Conservation (phyloP, 2,113 vertebrate genomes). For the Neogobius melanostomus region DNA sequence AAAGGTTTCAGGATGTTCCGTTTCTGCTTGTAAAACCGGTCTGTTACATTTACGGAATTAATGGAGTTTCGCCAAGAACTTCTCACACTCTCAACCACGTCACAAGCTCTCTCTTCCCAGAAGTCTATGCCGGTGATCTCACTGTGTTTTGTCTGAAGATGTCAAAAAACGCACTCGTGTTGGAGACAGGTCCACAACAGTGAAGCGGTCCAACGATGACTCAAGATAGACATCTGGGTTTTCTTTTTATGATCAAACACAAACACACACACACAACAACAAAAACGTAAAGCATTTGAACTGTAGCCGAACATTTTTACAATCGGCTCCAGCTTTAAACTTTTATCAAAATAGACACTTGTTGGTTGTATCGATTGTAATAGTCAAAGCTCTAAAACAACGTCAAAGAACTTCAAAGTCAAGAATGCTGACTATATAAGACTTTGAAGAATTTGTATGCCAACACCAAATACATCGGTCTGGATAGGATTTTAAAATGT, state of each 20-base stretch:
- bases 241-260: constrained; percentile 21
- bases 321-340: constrained; percentile 12
- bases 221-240: constrained; percentile 44
- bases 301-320: constrained; percentile 1
- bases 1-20: neutral
- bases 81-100: constrained; percentile 12
- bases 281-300: too few relatives aligned
- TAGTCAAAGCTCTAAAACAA: too few relatives aligned
- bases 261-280: too few relatives aligned
- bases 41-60: constrained; percentile 1
- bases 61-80: neutral
- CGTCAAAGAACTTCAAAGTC: too few relatives aligned
- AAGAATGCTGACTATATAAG: too few relatives aligned
- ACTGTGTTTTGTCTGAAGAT: constrained; percentile 33
- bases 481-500: neutral
- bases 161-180: constrained; percentile 39
- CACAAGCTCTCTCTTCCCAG: neutral
- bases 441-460: too few relatives aligned
- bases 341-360: neutral
- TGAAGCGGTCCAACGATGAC: constrained; percentile 39
- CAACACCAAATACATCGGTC: neutral
- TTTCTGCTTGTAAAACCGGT: constrained; percentile 9
- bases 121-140: constrained; percentile 2
- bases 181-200: constrained; percentile 24
- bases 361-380: neutral